A percentile compares a stretch with the other conserved stretches of the same genome.
These are phyloP conservation scores for Cremastinae sp. DNA, from an alignment of 2,888 invertebrate species.

Conservation along the genomic window DNA sequence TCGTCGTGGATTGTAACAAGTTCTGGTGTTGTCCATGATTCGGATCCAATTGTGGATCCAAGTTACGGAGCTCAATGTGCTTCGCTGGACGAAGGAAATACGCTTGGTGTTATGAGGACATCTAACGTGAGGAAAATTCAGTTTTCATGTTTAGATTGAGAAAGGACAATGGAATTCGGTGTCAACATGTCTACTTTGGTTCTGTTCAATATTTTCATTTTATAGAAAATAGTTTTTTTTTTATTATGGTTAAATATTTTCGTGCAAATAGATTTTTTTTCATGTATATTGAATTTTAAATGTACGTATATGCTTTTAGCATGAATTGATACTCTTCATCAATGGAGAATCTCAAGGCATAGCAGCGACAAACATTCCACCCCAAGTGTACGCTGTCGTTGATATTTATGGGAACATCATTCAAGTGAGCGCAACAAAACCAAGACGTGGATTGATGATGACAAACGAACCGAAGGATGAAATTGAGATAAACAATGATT, in stretches of 20 bases:
- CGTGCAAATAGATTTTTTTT: too few relatives aligned
- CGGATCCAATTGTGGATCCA: constrained; percentile 89
- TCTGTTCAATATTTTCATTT: too few relatives aligned
- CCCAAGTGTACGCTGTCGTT: constrained; percentile 88
- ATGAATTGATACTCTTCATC: constrained; percentile 92
- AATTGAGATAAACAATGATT: constrained; percentile 76
- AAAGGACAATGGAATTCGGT: not conserved
- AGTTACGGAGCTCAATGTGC: constrained; percentile 92
- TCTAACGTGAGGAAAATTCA: constrained; percentile 82
- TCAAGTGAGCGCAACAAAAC: constrained; percentile 85
- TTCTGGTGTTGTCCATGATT: constrained; percentile 91
- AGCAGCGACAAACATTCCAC: constrained; percentile 90
- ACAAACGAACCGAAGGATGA: constrained; percentile 69
- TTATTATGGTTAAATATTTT: too few relatives aligned
- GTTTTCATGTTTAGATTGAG: not conserved
- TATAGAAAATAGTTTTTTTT: too few relatives aligned
- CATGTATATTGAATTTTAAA: too few relatives aligned
- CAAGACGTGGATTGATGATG: constrained; percentile 64
- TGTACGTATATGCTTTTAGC: constrained; percentile 81
- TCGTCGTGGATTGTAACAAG: constrained; percentile 96
- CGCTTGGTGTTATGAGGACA: constrained; percentile 91
- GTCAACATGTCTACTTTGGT: too few relatives aligned
- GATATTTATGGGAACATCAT: constrained; percentile 92
- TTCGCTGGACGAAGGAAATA: constrained; percentile 90
- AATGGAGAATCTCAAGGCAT: constrained; percentile 94